Base-by-base conservation (phyloP, 2,797 vertebrate species). In the Syngnathus rostellatus region DNA sequence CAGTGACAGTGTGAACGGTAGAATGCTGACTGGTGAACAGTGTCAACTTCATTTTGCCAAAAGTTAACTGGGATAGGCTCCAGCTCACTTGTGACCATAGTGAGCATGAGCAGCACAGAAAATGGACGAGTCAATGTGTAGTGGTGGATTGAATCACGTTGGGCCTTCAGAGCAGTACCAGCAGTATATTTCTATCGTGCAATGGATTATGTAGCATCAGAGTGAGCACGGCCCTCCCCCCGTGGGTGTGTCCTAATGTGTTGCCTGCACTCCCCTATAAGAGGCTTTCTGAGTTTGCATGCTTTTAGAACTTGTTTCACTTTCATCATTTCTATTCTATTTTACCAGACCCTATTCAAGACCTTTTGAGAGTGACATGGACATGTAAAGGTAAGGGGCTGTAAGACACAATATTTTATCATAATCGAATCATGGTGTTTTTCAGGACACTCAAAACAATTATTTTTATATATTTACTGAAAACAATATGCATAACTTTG, bases 251-350 rank as follows among this genome's bases (percentile, higher is more conserved):
- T 55, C 62, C 65, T 68, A 65, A 73, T 68, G 69, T 73, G 72
- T 75, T 76, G 66, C 71, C 65, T 80, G 78, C 64, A 1, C 68
- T 68, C 41, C 68, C 14, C 48, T 77, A 75, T 83, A 85, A 85
- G 85, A 81, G 68, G 85, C 82, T 86, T 86, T 78, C 54, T 64
- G 61, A 73, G 68, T 31, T 31, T 31, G 31, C 31, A 77, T 38
- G 8, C 37, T 53, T 48, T 37, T 19, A 55, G 50, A 40, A 51
- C 10, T 31, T 53, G 37, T 53, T 63, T 46, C 17, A 21, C 38
- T 41, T 43, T 11, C 19, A 41, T 23, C 6, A 2, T 37, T 48
- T 37, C 16, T 16, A 19, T 9, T 48, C 12, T 31, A 19, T 63
- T 6, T 61, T n/a, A 19, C 8, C 17, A 67, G 25, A 61, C 19